Evolutionary conservation across 2,888 invertebrate genomes (phyloP).

Genomic region (Athalia circularis): DNA sequence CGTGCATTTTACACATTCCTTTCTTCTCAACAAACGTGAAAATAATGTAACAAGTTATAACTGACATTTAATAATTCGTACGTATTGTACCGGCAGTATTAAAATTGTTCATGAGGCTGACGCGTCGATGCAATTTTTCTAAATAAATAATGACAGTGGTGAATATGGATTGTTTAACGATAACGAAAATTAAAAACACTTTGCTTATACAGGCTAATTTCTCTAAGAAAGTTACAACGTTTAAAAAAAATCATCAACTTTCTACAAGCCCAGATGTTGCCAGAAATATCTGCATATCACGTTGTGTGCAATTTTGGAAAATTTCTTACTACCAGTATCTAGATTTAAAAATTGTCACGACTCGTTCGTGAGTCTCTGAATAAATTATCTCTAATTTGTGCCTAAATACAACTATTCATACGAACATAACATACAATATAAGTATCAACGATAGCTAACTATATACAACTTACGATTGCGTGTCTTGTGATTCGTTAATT

Average conservation of each 20-base stretch:
- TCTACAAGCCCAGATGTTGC: constrained; percentile 7
- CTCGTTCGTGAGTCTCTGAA: constrained; percentile 15
- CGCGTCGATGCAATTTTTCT: background rate
- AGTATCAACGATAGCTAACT: constrained; percentile 4
- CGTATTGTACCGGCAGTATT: background rate
- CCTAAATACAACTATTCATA: constrained; percentile 21
- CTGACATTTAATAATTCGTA: constrained; percentile 27
- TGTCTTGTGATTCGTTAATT: background rate
- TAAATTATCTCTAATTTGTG: constrained; percentile 23
- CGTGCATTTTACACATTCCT: constrained; percentile 38
- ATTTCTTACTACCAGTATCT: background rate
- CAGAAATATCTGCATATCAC: constrained; percentile 11
- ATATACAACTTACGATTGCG: background rate
- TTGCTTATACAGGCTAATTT: background rate
- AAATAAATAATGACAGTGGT: constrained; percentile 13
- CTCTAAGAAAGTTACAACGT: background rate
- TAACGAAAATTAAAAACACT: background rate
- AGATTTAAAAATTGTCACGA: constrained; percentile 9
- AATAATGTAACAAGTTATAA: constrained; percentile 33
- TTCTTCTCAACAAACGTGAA: constrained; percentile 32
- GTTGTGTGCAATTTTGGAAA: constrained; percentile 14
- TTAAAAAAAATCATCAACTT: background rate
- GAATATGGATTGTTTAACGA: background rate
- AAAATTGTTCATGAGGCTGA: background rate
- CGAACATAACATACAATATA: constrained; percentile 1